Base-by-base conservation (phyloP, 2,797 vertebrate genomes). In the Pseudocheirus occidentalis region DNA sequence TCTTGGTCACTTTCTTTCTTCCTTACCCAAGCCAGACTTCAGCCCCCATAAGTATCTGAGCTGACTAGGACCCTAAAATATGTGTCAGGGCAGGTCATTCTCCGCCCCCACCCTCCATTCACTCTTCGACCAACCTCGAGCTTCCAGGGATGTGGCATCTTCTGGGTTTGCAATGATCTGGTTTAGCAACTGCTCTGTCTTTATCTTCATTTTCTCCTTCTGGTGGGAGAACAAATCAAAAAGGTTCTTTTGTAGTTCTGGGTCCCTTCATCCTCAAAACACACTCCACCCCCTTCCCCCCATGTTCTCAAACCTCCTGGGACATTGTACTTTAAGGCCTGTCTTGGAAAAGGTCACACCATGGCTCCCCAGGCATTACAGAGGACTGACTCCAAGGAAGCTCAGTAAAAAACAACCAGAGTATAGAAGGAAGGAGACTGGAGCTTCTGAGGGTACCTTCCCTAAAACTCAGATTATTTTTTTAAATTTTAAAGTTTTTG, bases 191-290 rank as follows among this genome's bases (percentile, higher is more conserved):
- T 99, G 99, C 96, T 99, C 98, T 46, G 40, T 98, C 98, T 99
- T 99, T 93, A 99, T 53, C 95, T 98, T 98, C 52, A 99, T 93
- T 98, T 99, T 99, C 92, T 99, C 99, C 92, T 96, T 99, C 99
- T 99, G 98, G 96, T 95, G 24, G 93, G 97, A 2, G 81, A 55
- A 59, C 18, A 90, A 97, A 58, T 95, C 34, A 91, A 50, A 96
- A 52, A 95, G 55, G 55, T 93, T 93, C 54, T 91, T 57, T 2
- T 90, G 62, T 95, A 40, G 56, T 29, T 92, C 31, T 92, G 90
- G 14, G 52, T 29, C 16, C 90, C 29, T 90, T 87, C 13, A 90
- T 46, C 4, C 55, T 0, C 24, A 53, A 90, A 93, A 90, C 87
- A 92, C 52, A 29, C 52, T 46, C 40, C 46, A 40, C 27, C 50